phyloP scores from a whole-genome alignment of 2,797 vertebrate species.

The Alosa sapidissima region DNA sequence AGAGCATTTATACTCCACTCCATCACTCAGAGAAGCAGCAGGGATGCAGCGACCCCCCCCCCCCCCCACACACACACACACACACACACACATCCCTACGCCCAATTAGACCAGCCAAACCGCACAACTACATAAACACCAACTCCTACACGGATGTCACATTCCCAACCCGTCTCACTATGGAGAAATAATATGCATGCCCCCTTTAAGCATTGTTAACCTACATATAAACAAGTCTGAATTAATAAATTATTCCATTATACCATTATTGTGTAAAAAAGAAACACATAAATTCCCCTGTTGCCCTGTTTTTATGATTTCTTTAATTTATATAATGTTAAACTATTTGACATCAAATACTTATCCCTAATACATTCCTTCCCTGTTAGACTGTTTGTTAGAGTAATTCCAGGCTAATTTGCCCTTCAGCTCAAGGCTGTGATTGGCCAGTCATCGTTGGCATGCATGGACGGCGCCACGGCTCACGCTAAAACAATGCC shows the following conservation, averaged over 20 bases:
- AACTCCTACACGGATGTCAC: no score
- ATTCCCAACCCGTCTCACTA: no score
- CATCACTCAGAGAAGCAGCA: slow-evolving; percentile 23
- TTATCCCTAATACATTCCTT: neutral
- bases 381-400: neutral
- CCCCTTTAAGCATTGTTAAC: neutral
- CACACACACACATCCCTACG: neutral
- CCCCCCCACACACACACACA: no score
- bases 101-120: slow-evolving; percentile 9
- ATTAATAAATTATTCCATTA: neutral
- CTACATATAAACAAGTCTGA: neutral
- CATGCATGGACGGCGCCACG: neutral
- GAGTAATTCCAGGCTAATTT: neutral
- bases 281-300: neutral
- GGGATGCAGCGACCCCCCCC: no score
- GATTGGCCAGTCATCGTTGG: neutral
- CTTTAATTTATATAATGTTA: neutral
- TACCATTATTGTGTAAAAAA: neutral
- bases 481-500: neutral
- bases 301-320: neutral
- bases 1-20: slow-evolving; percentile 37
- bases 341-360: neutral
- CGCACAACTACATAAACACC: neutral
- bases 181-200: neutral
- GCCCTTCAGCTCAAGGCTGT: neutral